These are phyloP conservation scores for Microchirus variegatus DNA, from an alignment of 2,797 vertebrate genomes.

Conservation along the genomic window DNA sequence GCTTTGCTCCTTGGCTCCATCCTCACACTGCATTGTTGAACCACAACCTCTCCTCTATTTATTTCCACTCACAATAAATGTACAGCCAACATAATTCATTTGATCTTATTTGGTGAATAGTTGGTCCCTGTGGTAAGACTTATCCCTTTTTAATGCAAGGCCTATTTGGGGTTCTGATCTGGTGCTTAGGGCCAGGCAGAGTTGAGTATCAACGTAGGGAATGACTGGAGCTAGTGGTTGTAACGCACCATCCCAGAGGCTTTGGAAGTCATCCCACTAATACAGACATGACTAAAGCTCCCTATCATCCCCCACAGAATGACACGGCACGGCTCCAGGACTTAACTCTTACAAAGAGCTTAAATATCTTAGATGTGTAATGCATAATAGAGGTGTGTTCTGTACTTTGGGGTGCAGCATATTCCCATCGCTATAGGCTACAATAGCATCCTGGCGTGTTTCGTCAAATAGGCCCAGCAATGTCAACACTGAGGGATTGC, in stretches of 20 bases:
- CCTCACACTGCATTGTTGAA: conserved; percentile 42
- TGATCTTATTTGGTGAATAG: conserved; percentile 67
- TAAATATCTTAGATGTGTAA: conserved; percentile 86
- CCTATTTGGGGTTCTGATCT: conserved; percentile 77
- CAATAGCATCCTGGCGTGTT: conserved; percentile 55
- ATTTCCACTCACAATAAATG: conserved; percentile 56
- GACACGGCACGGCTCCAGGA: conserved; percentile 78
- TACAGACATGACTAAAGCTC: conserved; percentile 85
- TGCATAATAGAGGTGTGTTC: conserved; percentile 81
- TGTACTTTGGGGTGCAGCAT: conserved; percentile 67
- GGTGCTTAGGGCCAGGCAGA: conserved; percentile 71
- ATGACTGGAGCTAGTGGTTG: conserved; percentile 72
- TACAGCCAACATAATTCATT: conserved; percentile 41
- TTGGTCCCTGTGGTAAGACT: conserved; percentile 64
- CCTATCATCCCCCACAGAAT: conserved; percentile 80
- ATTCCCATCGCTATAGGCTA: conserved; percentile 65
- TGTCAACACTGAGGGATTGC: conserved; percentile 34
- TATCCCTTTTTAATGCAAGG: conserved; percentile 75
- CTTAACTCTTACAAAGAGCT: conserved; percentile 83
- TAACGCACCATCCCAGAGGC: conserved; percentile 75
- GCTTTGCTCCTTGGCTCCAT: conserved; percentile 36
- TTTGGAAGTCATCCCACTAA: conserved; percentile 81
- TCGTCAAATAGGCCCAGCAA: conserved; percentile 34
- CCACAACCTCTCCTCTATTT: conserved; percentile 37
- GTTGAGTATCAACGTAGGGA: conserved; percentile 59